These are phyloP conservation scores for Stenodera caucasica DNA, from an alignment of 2,888 invertebrate genomes.

Conservation along the genomic window DNA sequence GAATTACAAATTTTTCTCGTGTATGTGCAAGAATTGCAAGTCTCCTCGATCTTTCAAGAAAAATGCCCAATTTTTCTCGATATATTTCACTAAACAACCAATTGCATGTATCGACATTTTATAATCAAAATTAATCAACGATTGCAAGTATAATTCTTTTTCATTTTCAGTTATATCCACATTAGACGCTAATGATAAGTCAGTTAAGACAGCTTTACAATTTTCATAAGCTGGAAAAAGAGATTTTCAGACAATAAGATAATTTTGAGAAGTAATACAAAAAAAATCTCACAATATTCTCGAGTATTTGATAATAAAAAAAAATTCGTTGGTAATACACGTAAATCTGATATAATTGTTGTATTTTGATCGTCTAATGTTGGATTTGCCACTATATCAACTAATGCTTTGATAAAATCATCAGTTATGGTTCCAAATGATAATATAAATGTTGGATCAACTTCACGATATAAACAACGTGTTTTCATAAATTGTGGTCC, in stretches of 20 bases:
- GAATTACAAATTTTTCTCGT: slow-evolving; percentile 43
- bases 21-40: slow-evolving; percentile 61
- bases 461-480: slow-evolving; percentile 62
- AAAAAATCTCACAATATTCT: slow-evolving; percentile 60
- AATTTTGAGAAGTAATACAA: too few relatives aligned
- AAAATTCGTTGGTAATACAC: slow-evolving; percentile 57
- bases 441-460: slow-evolving; percentile 61
- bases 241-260: slow-evolving; percentile 6
- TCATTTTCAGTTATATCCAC: slow-evolving; percentile 59
- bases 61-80: slow-evolving; percentile 66
- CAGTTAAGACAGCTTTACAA: slow-evolving; percentile 41
- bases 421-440: slow-evolving; percentile 60
- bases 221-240: slow-evolving; percentile 41
- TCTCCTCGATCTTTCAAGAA: slow-evolving; percentile 52
- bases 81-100: slow-evolving; percentile 70
- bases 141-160: slow-evolving; percentile 62
- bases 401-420: slow-evolving; percentile 54
- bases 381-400: slow-evolving; percentile 36
- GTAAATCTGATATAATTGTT: slow-evolving; percentile 40
- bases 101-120: slow-evolving; percentile 68
- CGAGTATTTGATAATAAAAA: slow-evolving; percentile 59
- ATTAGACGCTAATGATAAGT: slow-evolving; percentile 51
- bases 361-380: slow-evolving; percentile 28
- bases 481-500: slow-evolving; percentile 65
- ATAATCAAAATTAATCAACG: slow-evolving; percentile 65